Evolutionary conservation across 1,140 invertebrate species (phyloP).

Genomic region (Heliconius nattereri): DNA sequence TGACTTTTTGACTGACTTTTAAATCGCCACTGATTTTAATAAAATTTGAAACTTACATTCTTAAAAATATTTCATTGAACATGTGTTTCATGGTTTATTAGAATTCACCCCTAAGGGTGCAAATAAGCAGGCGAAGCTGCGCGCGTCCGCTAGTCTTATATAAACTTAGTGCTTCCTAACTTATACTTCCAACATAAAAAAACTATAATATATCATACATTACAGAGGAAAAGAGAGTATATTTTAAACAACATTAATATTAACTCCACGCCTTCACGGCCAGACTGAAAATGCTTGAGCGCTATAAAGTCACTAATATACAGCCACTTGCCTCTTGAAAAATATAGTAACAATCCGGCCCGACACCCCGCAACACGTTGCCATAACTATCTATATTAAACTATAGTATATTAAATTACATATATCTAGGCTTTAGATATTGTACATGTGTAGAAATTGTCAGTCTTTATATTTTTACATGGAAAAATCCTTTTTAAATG

Average conservation of each 20-base stretch:
- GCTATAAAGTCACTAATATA: slow-evolving; percentile 7
- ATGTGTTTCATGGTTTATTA: too few species aligned
- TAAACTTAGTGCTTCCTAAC: neutral
- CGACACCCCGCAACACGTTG: neutral
- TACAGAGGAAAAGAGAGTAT: neutral
- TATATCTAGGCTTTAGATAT: neutral
- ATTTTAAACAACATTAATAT: slow-evolving; percentile 11
- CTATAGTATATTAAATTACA: neutral
- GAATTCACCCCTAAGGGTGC: too few species aligned
- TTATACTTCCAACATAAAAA: neutral
- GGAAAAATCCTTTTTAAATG: too few species aligned
- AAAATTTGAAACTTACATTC: too few species aligned
- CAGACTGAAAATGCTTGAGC: slow-evolving; percentile 4
- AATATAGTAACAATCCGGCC: neutral
- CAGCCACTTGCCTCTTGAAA: slow-evolving; percentile 5
- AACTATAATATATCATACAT: neutral
- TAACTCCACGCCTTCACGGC: neutral
- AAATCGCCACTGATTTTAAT: too few species aligned
- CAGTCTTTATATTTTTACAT: neutral
- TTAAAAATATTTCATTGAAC: too few species aligned
- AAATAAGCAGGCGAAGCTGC: too few species aligned
- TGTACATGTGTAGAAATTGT: neutral
- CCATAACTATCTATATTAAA: neutral
- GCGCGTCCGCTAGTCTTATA: too few species aligned
- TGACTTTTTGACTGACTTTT: too few species aligned